These are phyloP conservation scores for Columba janthina DNA, from an alignment of 2,113 vertebrate species.

Conservation along the genomic window DNA sequence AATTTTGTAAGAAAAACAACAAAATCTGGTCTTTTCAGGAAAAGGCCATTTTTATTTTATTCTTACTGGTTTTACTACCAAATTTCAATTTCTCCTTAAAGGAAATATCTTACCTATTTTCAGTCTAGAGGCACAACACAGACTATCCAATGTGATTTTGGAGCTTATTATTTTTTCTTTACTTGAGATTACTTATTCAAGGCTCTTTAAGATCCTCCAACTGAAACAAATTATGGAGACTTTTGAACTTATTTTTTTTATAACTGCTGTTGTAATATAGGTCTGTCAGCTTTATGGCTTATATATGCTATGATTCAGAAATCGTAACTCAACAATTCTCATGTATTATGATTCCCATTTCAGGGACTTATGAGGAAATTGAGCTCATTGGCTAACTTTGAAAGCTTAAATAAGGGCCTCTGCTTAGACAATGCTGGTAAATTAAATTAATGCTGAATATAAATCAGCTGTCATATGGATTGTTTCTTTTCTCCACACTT, in stretches of 20 bases:
- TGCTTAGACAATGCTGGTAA: neutral
- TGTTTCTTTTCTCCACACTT: neutral
- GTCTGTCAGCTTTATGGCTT: neutral
- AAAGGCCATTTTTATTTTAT: neutral
- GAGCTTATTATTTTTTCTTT: neutral
- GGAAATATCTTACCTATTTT: neutral
- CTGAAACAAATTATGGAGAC: neutral
- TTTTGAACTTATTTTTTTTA: neutral
- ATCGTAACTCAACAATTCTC: neutral
- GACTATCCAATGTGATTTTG: neutral
- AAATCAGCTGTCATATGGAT: neutral
- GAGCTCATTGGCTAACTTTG: neutral
- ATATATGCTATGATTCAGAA: neutral
- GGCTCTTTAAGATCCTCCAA: neutral
- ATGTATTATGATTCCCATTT: neutral
- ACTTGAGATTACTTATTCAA: neutral
- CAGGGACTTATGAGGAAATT: neutral
- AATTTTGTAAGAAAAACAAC: neutral
- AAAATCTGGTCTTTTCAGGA: neutral
- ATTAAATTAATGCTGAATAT: neutral
- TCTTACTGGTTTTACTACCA: neutral
- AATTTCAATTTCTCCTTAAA: neutral
- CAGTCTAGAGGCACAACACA: neutral
- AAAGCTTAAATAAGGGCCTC: neutral
- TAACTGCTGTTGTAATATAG: neutral